These are phyloP conservation scores for Crocallis elinguaria DNA, from an alignment of 2,888 invertebrate genomes.

Conservation along the genomic window DNA sequence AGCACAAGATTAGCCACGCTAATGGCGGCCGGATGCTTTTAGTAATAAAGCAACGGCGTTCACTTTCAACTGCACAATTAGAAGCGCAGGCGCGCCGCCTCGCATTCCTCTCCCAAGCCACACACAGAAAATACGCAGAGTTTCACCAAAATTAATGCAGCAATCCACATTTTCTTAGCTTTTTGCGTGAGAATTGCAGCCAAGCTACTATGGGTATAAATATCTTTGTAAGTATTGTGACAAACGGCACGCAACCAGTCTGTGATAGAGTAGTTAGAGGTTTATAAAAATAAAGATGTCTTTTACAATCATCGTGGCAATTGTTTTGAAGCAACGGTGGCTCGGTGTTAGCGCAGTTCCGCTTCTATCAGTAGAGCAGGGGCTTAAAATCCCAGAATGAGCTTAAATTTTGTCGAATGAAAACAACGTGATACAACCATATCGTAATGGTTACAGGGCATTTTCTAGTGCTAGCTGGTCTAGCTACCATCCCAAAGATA, in stretches of 20 bases:
- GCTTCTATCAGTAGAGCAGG: too few species aligned
- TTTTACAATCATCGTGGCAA: too few species aligned
- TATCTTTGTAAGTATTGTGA: neutral
- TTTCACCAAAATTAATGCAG: conserved; percentile 10
- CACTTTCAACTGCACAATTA: conserved; percentile 5
- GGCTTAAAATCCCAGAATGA: too few species aligned
- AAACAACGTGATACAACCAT: too few species aligned
- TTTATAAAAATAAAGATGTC: too few species aligned
- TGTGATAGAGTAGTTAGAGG: too few species aligned
- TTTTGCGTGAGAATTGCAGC: neutral
- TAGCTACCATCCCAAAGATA: too few species aligned
- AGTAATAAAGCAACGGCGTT: conserved; percentile 4
- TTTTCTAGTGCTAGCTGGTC: too few species aligned
- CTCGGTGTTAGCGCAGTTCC: too few species aligned
- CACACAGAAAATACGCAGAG: neutral
- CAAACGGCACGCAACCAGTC: neutral
- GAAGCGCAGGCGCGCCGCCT: neutral
- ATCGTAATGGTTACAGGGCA: too few species aligned
- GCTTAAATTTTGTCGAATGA: too few species aligned
- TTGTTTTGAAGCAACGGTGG: too few species aligned
- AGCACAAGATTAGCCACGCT: neutral
- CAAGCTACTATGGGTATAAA: neutral
- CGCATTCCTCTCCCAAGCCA: conserved; percentile 13
- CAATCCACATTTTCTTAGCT: neutral
- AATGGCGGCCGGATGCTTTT: neutral